phyloP scores from a whole-genome alignment of 2,888 invertebrate species.

The Phaonia tiefii region DNA sequence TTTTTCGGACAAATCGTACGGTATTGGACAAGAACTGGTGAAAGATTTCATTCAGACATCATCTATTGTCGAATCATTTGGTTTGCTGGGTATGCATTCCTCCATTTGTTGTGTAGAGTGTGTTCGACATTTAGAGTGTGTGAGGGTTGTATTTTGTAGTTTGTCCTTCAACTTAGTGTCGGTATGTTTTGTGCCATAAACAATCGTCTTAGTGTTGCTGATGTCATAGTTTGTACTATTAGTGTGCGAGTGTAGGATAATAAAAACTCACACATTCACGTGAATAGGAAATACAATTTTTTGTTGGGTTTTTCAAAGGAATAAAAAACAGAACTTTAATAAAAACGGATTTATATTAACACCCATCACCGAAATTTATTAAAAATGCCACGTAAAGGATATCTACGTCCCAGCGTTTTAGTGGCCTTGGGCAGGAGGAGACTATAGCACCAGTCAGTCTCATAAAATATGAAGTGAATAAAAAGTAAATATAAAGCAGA shows the following conservation, averaged over 20 bases:
- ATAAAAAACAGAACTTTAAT: conserved; percentile 26
- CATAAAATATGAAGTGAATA: background rate
- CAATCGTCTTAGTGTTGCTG: conserved; percentile 56
- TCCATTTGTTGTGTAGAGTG: too few species aligned
- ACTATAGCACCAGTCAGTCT: background rate
- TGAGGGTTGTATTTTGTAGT: conserved; percentile 24
- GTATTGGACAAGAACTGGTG: too few species aligned
- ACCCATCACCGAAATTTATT: conserved; percentile 32
- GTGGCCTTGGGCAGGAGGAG: conserved; percentile 28
- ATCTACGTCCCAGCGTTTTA: conserved; percentile 1
- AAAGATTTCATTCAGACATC: too few species aligned
- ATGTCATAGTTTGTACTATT: conserved; percentile 39
- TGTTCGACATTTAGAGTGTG: too few species aligned
- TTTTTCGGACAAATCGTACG: too few species aligned
- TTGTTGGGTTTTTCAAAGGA: background rate
- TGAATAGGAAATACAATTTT: background rate
- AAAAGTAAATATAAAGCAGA: background rate
- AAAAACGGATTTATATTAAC: conserved; percentile 35
- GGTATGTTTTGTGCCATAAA: conserved; percentile 64
- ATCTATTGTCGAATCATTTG: too few species aligned
- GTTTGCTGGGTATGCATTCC: too few species aligned
- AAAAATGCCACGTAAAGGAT: conserved; percentile 22
- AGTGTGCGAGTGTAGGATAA: background rate
- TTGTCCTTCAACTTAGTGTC: conserved; percentile 58
- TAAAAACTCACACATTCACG: conserved; percentile 15